phyloP scores from a whole-genome alignment of 1,140 invertebrate species.

The Calliopsis andreniformis region DNA sequence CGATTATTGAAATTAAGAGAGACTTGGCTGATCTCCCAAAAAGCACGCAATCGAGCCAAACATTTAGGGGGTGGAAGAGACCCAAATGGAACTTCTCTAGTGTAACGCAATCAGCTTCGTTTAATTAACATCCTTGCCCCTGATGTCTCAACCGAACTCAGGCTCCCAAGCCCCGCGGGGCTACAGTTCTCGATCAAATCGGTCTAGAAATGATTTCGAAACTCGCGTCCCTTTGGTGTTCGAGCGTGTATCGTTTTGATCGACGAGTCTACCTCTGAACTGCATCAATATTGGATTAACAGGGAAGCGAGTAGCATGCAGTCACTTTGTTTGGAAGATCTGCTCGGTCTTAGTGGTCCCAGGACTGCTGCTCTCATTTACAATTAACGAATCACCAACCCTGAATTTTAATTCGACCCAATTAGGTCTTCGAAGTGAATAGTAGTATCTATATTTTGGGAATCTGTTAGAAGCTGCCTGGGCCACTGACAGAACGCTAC shows the following conservation, averaged over 20 bases:
- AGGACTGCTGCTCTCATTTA: no score
- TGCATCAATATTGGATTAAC: conserved; percentile 53
- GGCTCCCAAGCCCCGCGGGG: conserved; percentile 10
- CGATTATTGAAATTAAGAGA: background rate
- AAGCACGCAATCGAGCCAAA: background rate
- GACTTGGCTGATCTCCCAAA: background rate
- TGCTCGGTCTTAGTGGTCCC: no score
- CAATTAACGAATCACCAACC: no score
- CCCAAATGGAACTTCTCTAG: background rate
- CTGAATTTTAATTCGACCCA: no score
- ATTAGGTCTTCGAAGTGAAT: no score
- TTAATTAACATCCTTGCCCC: conserved; percentile 8
- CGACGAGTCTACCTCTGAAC: conserved; percentile 27
- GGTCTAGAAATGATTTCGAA: conserved; percentile 36
- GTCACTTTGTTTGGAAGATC: background rate
- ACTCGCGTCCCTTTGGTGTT: conserved; percentile 1
- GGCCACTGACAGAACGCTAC: background rate
- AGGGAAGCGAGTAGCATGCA: background rate
- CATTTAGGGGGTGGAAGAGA: conserved; percentile 2
- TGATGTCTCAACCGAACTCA: conserved; percentile 18
- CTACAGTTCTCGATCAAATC: conserved; percentile 40
- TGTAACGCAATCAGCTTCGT: conserved; percentile 13
- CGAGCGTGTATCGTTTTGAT: conserved; percentile 34
- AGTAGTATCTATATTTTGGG: no score
- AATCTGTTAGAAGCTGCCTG: no score